Percentiles rank a stretch among this genome's conserved stretches.
phyloP scores from a whole-genome alignment of 2,113 vertebrate species.

The Tylochromis polylepis region DNA sequence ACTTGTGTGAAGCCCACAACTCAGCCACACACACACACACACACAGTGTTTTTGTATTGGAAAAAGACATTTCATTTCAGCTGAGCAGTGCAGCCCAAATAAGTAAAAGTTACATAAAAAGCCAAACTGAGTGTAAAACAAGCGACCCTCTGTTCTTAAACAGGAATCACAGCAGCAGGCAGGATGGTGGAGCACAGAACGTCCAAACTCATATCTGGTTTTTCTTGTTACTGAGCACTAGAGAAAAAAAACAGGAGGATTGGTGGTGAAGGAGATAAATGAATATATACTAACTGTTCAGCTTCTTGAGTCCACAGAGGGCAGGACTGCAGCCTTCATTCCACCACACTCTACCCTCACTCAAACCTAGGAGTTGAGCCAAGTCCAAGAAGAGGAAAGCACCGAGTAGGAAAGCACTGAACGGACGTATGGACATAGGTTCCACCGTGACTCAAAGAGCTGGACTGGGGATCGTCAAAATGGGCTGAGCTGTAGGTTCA shows the following conservation, averaged over 20 bases:
- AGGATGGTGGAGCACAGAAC: neutral
- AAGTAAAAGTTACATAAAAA: conserved; percentile 15
- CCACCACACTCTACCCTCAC: neutral
- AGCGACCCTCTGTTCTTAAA: neutral
- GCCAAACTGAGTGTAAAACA: neutral
- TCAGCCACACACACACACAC: too few species aligned
- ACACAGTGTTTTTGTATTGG: neutral
- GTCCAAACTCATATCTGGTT: neutral
- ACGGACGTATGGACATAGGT: neutral
- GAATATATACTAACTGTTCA: neutral
- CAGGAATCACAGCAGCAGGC: neutral
- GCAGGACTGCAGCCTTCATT: neutral
- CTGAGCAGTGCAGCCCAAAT: neutral
- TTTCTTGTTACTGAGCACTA: neutral
- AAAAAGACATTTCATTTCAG: conserved; percentile 21
- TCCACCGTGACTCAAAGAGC: neutral
- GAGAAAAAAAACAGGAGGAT: neutral
- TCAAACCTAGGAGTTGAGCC: neutral
- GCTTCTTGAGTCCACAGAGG: neutral
- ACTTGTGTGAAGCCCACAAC: neutral
- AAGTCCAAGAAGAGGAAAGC: neutral
- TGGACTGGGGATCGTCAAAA: neutral
- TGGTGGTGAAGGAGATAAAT: neutral
- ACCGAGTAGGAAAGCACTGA: neutral
- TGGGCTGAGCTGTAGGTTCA: neutral